A percentile compares a stretch with the other conserved stretches of the same genome.
phyloP scores from a whole-genome alignment of 2,113 vertebrate species.

The Catagonus wagneri region DNA sequence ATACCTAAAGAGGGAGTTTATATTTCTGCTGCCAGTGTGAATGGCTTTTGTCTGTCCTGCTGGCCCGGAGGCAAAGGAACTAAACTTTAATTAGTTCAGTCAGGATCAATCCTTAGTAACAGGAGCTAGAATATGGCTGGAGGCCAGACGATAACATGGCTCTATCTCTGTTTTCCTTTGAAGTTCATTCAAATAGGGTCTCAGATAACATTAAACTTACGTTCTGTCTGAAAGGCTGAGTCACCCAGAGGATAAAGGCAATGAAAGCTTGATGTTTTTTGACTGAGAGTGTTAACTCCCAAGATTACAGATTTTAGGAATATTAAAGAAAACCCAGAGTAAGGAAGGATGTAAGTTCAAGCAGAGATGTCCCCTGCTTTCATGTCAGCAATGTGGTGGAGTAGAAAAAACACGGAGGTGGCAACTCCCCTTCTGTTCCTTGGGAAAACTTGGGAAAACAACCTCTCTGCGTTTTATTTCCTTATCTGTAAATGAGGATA shows the following conservation, averaged over 20 bases:
- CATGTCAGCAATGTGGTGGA: neutral
- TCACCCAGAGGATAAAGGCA: neutral
- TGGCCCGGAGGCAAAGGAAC: neutral
- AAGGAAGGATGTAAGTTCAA: neutral
- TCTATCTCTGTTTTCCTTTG: conserved; percentile 13
- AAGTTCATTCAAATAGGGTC: neutral
- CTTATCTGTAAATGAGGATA: neutral
- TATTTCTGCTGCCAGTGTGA: neutral
- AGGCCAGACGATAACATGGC: conserved; percentile 42
- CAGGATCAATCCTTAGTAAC: conserved; percentile 12
- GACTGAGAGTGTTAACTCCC: neutral
- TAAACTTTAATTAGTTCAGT: conserved; percentile 36
- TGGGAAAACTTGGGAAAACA: neutral
- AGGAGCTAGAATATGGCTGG: conserved; percentile 42
- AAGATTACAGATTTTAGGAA: neutral
- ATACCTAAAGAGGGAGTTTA: neutral
- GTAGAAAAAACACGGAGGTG: neutral
- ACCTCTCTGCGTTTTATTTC: neutral
- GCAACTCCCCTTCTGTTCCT: accelerated
- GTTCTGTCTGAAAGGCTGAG: neutral
- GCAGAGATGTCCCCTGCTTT: neutral
- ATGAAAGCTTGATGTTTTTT: neutral
- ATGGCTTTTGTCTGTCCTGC: conserved; percentile 2
- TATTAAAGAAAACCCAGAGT: neutral
- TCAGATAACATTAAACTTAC: neutral